phyloP scores from a whole-genome alignment of 2,113 vertebrate genomes.

The Sapajus apella region DNA sequence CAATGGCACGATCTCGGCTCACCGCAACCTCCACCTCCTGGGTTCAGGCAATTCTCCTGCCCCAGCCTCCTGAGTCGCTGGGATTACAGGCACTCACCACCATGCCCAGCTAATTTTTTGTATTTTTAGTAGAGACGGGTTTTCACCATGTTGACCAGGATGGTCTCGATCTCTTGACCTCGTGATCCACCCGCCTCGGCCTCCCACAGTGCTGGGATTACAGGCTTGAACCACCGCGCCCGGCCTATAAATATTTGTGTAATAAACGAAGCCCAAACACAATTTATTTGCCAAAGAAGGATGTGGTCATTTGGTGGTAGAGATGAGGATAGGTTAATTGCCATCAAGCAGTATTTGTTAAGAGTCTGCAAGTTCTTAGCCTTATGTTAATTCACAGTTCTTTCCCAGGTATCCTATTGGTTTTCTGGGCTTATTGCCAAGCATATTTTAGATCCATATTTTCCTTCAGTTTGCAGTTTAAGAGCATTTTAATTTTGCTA shows the following conservation, averaged over 20 bases:
- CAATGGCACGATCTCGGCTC: too few species aligned
- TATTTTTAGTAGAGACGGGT: too few species aligned
- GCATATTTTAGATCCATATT: constrained; percentile 18
- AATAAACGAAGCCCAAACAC: constrained; percentile 26
- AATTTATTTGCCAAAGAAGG: neutral
- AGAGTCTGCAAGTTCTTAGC: neutral
- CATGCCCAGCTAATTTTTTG: too few species aligned
- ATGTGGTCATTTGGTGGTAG: neutral
- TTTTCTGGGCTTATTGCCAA: constrained; percentile 28
- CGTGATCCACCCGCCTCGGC: too few species aligned
- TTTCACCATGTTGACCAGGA: too few species aligned
- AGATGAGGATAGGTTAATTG: neutral
- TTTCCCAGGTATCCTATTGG: neutral
- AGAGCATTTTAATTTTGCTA: neutral
- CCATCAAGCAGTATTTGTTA: neutral
- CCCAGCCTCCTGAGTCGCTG: too few species aligned
- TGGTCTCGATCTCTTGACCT: too few species aligned
- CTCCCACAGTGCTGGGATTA: too few species aligned
- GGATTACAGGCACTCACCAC: too few species aligned
- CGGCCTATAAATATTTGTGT: neutral
- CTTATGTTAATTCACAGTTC: neutral
- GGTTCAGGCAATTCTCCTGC: too few species aligned
- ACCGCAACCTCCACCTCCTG: too few species aligned
- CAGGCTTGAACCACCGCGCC: too few species aligned
- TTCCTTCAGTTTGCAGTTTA: constrained; percentile 29